These are phyloP conservation scores for Xestoiulus laeticollis DNA, from an alignment of 2,888 invertebrate genomes.

Conservation along the genomic window DNA sequence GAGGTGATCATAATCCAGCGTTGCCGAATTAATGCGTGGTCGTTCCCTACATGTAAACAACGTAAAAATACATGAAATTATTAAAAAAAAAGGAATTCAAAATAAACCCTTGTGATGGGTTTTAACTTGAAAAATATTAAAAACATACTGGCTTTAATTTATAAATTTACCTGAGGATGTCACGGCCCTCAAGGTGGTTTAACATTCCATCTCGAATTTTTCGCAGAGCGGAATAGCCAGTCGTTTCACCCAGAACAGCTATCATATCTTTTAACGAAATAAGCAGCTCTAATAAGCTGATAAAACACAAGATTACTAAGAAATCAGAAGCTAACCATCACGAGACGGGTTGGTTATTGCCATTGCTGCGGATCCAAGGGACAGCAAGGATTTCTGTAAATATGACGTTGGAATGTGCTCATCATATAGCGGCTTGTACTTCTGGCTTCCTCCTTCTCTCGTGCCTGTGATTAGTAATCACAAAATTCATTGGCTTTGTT, in stretches of 20 bases:
- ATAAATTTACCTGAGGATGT: constrained; percentile 70
- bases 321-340: constrained; percentile 65
- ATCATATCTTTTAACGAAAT: constrained; percentile 78
- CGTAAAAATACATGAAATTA: background rate
- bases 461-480: background rate
- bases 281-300: background rate
- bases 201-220: constrained; percentile 81
- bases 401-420: constrained; percentile 64
- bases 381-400: constrained; percentile 81
- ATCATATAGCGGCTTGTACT: constrained; percentile 57
- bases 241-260: constrained; percentile 92
- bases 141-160: background rate
- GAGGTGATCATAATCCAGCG: constrained; percentile 79
- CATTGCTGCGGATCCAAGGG: constrained; percentile 86
- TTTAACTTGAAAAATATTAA: constrained; percentile 20
- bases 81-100: too few species aligned
- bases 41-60: constrained; percentile 67
- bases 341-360: constrained; percentile 82
- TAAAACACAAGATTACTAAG: constrained; percentile 2
- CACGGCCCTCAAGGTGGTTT: constrained; percentile 77
- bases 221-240: constrained; percentile 75
- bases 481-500: background rate
- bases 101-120: too few species aligned
- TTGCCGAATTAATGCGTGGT: constrained; percentile 86
- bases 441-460: background rate